phyloP scores from a whole-genome alignment of 2,113 vertebrate species.

The Steatornis caripensis region DNA sequence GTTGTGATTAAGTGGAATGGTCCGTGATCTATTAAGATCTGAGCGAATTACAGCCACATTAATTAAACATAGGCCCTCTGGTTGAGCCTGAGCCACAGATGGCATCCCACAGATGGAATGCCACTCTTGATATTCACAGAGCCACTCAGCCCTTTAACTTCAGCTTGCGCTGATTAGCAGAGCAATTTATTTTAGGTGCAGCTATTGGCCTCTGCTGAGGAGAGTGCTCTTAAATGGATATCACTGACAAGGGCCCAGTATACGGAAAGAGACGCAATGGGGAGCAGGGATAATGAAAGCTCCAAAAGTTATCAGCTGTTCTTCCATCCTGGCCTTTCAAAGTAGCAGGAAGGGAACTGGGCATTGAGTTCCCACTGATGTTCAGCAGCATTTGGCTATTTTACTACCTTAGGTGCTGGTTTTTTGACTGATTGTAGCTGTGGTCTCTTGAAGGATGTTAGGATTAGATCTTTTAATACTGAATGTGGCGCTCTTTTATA shows the following conservation, averaged over 20 bases:
- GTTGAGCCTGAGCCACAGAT: constrained; percentile 61
- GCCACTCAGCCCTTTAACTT: constrained; percentile 62
- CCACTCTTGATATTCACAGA: constrained; percentile 59
- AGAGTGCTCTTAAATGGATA: constrained; percentile 28
- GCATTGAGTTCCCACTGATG: background rate
- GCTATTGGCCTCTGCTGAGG: constrained; percentile 39
- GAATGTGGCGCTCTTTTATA: background rate
- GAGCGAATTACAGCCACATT: constrained; percentile 63
- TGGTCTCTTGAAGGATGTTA: background rate
- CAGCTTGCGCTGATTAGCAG: constrained; percentile 50
- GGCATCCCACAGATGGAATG: constrained; percentile 67
- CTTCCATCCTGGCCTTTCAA: background rate
- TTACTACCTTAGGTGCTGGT: background rate
- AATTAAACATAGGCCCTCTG: constrained; percentile 65
- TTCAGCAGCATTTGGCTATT: background rate
- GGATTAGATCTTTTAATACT: background rate
- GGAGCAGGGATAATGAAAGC: background rate
- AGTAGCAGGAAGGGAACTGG: constrained; percentile 1
- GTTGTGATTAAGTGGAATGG: constrained; percentile 49
- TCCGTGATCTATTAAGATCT: constrained; percentile 51
- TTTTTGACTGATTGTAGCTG: background rate
- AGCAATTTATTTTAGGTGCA: constrained; percentile 62
- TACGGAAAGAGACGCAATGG: background rate
- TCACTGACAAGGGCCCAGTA: background rate
- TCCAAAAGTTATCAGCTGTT: background rate